These are phyloP conservation scores for Lacerta agilis DNA, from an alignment of 2,797 vertebrate genomes.

Conservation along the genomic window DNA sequence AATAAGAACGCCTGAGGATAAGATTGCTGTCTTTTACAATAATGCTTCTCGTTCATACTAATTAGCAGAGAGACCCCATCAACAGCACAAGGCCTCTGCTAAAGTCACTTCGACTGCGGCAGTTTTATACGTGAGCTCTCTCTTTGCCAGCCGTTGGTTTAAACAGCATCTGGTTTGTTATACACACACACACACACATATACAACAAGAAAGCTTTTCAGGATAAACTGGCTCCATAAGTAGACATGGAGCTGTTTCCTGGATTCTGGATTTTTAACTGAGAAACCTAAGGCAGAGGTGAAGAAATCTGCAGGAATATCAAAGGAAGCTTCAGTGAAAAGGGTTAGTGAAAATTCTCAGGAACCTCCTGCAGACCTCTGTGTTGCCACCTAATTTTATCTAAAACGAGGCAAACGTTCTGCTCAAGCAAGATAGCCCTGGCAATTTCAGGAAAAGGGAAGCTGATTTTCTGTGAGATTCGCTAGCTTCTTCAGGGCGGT, in stretches of 20 bases:
- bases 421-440: no score
- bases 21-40: constrained; percentile 52
- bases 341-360: not conserved
- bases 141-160: not conserved
- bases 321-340: not conserved
- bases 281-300: not conserved
- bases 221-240: not conserved
- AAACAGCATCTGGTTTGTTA: constrained; percentile 24
- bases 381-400: not conserved
- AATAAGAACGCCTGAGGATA: constrained; percentile 49
- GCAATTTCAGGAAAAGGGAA: not conserved
- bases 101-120: constrained; percentile 48
- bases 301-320: not conserved
- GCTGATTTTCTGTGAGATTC: not conserved
- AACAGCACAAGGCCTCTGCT: constrained; percentile 37
- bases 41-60: constrained; percentile 58
- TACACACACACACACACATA: not conserved
- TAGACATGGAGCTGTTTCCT: not conserved
- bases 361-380: not conserved
- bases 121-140: not conserved
- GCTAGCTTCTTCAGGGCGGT: not conserved
- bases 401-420: not conserved
- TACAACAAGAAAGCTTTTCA: not conserved
- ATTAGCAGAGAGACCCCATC: constrained; percentile 27
- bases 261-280: not conserved